Conservation (phyloP, 2,113 vertebrate genomes). For the Lycaon pictus region DNA sequence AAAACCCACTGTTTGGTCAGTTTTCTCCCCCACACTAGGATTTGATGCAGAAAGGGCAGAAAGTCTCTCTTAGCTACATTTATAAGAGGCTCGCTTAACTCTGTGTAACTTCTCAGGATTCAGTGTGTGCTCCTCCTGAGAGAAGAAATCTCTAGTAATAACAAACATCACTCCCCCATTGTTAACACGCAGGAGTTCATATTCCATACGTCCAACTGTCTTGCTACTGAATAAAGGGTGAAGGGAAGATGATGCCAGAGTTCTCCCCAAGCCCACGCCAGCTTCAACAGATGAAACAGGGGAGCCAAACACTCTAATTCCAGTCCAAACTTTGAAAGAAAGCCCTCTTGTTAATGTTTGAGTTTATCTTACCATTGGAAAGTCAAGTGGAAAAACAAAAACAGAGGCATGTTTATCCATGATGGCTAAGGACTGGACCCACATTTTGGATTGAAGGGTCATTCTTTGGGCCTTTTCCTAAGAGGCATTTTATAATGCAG, state of each 20-base stretch:
- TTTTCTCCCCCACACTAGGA: conserved; percentile 45
- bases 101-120: neutral
- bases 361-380: conserved; percentile 6
- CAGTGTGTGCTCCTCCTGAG: neutral
- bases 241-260: neutral
- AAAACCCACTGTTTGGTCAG: conserved; percentile 27
- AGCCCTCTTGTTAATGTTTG: neutral
- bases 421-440: neutral
- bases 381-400: conserved; percentile 54
- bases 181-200: neutral
- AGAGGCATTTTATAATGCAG: conserved; percentile 40
- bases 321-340: conserved; percentile 7
- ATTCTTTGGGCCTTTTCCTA: conserved; percentile 23
- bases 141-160: conserved; percentile 38
- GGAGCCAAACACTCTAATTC: conserved; percentile 12
- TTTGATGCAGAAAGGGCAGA: conserved; percentile 29
- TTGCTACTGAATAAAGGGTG: neutral
- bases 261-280: neutral
- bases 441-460: neutral
- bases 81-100: neutral
- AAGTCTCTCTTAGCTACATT: neutral
- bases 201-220: neutral
- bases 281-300: neutral
- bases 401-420: neutral
- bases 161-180: neutral